These are phyloP conservation scores for Leptopilina drosophilae DNA, from an alignment of 2,888 invertebrate genomes.

Conservation along the genomic window DNA sequence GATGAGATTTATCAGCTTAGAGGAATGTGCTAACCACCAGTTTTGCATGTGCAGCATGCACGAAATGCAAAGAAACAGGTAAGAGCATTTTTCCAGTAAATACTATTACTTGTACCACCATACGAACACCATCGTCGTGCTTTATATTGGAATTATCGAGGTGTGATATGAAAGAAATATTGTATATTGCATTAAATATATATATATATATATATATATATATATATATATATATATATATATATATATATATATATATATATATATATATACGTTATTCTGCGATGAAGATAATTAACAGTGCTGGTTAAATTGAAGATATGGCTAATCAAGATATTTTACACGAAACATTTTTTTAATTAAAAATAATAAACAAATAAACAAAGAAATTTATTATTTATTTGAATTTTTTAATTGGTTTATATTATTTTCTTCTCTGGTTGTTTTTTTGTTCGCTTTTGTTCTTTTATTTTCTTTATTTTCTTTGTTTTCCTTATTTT, in stretches of 20 bases:
- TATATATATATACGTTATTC: not conserved
- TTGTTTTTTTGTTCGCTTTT: too few relatives aligned
- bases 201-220: not conserved
- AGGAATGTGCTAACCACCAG: conserved; percentile 40
- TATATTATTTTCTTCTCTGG: too few relatives aligned
- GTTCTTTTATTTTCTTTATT: too few relatives aligned
- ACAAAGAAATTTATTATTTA: too few relatives aligned
- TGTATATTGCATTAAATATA: not conserved
- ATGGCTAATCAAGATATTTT: not conserved
- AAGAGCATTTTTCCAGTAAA: conserved; percentile 15
- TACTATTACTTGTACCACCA: too few relatives aligned
- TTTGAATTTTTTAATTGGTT: too few relatives aligned
- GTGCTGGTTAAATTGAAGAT: conserved; percentile 3
- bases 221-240: too few relatives aligned
- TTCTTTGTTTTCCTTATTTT: too few relatives aligned
- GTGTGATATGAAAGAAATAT: not conserved
- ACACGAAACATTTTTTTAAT: not conserved
- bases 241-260: too few relatives aligned
- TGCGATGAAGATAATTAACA: conserved; percentile 21
- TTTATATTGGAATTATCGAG: conserved; percentile 8
- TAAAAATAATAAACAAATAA: too few relatives aligned
- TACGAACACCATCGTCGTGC: too few relatives aligned
- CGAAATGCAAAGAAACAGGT: conserved; percentile 30
- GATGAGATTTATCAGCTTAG: conserved; percentile 30
- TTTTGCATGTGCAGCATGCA: conserved; percentile 36